Conservation (phyloP, 2,113 vertebrate genomes). For the Apus apus region DNA sequence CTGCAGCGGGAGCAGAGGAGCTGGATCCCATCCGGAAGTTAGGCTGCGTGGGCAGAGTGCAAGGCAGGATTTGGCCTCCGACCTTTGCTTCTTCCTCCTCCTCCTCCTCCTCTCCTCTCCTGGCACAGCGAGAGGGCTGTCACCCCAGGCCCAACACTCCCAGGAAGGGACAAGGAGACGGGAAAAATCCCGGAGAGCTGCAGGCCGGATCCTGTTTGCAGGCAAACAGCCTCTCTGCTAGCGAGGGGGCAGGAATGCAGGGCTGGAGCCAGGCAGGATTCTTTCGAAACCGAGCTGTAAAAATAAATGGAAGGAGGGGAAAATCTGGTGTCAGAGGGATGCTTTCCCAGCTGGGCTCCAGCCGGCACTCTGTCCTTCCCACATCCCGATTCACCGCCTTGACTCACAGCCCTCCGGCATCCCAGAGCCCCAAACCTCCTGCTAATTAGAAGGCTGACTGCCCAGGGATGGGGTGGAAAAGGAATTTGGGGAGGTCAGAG, state of each 20-base stretch:
- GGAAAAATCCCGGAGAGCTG: neutral
- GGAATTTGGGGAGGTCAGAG: neutral
- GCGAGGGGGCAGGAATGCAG: conserved; percentile 28
- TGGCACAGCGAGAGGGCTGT: neutral
- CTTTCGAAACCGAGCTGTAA: conserved; percentile 41
- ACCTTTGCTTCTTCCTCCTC: neutral
- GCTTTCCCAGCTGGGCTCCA: neutral
- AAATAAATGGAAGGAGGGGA: conserved; percentile 4
- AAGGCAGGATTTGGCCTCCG: conserved; percentile 58
- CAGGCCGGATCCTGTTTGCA: neutral
- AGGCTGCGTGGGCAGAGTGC: conserved; percentile 48
- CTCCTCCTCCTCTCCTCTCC: neutral
- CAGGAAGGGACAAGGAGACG: neutral
- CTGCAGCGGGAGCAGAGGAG: neutral
- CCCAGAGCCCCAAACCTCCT: neutral
- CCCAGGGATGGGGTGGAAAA: neutral
- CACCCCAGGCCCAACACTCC: neutral
- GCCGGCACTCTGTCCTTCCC: neutral
- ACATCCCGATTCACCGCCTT: neutral
- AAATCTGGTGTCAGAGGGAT: neutral
- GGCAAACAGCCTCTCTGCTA: neutral
- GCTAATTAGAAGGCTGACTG: neutral
- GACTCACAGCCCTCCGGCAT: neutral
- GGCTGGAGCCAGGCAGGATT: conserved; percentile 26
- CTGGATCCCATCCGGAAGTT: conserved; percentile 39